phyloP scores from a whole-genome alignment of 2,888 invertebrate genomes.

The Galerucella calmariensis region DNA sequence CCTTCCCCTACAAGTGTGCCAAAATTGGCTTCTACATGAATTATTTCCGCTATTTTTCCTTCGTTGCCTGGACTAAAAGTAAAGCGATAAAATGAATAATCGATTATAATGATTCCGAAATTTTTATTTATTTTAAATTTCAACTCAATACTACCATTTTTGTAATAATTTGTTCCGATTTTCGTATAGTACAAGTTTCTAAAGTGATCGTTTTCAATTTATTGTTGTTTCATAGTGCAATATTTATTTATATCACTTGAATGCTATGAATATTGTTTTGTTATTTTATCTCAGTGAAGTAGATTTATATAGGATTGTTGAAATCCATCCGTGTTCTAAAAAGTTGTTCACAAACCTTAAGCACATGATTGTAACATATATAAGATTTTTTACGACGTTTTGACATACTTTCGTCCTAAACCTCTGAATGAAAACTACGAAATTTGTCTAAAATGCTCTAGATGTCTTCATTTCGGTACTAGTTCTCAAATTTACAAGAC shows the following conservation, averaged over 20 bases:
- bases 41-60: too few species aligned
- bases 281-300: constrained; percentile 1
- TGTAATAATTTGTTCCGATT: neutral
- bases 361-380: too few species aligned
- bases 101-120: neutral
- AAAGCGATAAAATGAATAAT: neutral
- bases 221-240: constrained; percentile 14
- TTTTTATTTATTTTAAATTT: neutral
- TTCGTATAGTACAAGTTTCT: neutral
- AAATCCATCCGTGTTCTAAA: neutral
- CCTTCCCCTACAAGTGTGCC: too few species aligned
- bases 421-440: too few species aligned
- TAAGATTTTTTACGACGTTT: too few species aligned
- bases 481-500: neutral
- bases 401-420: too few species aligned
- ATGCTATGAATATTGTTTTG: constrained; percentile 7
- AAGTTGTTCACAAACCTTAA: neutral
- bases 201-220: neutral
- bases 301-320: constrained; percentile 6
- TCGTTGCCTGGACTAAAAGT: too few species aligned
- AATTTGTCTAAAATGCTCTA: too few species aligned
- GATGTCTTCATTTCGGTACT: too few species aligned
- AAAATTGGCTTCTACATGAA: too few species aligned
- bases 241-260: constrained; percentile 9
- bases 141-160: neutral